phyloP scores from a whole-genome alignment of 2,888 invertebrate species.

The Nesidiocoris tenuis region DNA sequence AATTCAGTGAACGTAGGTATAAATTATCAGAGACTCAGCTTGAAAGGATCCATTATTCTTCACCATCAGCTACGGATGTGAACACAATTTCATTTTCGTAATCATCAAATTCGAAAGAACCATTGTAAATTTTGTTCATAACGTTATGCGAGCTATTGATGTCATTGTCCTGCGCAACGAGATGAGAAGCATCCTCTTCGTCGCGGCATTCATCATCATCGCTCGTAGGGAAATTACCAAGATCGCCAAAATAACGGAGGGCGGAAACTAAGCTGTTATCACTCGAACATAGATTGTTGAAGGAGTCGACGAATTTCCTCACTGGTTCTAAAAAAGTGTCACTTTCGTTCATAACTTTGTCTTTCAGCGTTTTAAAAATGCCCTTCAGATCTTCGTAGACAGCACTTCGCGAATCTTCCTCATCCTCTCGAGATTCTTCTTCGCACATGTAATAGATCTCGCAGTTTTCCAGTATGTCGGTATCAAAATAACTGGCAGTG shows the following conservation, averaged over 20 bases:
- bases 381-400: not conserved
- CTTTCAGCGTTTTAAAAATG: not conserved
- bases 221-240: not conserved
- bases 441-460: not conserved
- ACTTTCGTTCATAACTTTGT: not conserved
- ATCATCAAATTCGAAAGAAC: not conserved
- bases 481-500: not conserved
- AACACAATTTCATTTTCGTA: too few relatives aligned
- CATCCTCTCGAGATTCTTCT: not conserved
- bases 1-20: too few relatives aligned
- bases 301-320: not conserved
- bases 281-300: not conserved
- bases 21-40: too few relatives aligned
- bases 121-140: not conserved
- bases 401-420: not conserved
- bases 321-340: not conserved
- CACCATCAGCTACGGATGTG: too few relatives aligned
- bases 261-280: not conserved
- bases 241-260: not conserved
- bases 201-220: too few relatives aligned
- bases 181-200: too few relatives aligned
- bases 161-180: too few relatives aligned
- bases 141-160: not conserved
- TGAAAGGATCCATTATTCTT: too few relatives aligned
- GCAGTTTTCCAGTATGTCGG: not conserved